These are phyloP conservation scores for Nannoperca australis DNA, from an alignment of 2,797 vertebrate genomes.

Conservation along the genomic window DNA sequence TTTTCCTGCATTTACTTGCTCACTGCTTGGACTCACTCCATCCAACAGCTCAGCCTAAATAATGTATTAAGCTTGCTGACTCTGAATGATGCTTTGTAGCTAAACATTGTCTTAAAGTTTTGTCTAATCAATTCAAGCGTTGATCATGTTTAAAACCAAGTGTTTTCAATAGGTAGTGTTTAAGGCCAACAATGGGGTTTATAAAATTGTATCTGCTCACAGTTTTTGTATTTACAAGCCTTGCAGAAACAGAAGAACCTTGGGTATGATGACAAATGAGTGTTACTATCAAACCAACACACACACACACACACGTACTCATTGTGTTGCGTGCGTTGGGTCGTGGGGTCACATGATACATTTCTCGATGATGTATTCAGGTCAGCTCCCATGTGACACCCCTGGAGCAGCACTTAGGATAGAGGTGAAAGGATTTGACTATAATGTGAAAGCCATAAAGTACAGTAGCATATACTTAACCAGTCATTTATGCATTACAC, in stretches of 20 bases:
- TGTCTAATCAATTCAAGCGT: background rate
- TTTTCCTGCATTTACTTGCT: too few species aligned
- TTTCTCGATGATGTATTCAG: conserved; percentile 12
- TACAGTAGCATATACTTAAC: conserved; percentile 35
- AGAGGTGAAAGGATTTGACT: conserved; percentile 30
- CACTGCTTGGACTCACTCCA: too few species aligned
- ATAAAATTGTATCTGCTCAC: background rate
- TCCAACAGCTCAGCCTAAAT: too few species aligned
- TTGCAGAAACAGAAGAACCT: background rate
- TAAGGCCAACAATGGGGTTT: background rate
- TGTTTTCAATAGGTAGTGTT: background rate
- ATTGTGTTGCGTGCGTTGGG: background rate
- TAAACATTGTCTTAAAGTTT: too few species aligned
- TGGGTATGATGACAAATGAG: background rate
- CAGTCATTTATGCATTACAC: conserved; percentile 16
- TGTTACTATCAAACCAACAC: background rate
- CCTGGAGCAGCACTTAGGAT: conserved; percentile 1
- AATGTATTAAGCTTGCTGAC: too few species aligned
- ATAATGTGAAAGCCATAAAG: conserved; percentile 25
- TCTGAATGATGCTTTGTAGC: too few species aligned
- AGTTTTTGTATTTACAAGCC: background rate
- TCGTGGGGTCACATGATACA: conserved; percentile 17
- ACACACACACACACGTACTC: background rate
- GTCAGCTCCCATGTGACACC: background rate
- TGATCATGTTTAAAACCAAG: background rate